phyloP scores from a whole-genome alignment of 2,888 invertebrate species.

The Lissonota sp. region DNA sequence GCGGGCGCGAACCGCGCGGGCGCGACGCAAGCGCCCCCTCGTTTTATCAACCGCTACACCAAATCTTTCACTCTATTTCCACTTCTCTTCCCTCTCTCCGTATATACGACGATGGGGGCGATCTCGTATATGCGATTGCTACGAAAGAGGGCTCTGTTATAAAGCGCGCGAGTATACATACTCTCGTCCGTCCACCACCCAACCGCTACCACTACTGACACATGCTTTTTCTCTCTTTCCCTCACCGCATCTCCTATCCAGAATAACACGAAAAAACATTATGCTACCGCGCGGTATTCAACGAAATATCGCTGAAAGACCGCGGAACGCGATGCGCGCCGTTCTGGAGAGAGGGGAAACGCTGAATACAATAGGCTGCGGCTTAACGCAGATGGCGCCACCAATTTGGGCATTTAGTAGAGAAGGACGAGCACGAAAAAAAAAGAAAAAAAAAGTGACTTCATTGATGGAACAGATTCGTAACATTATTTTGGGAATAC shows the following conservation, averaged over 20 bases:
- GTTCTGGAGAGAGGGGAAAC: slow-evolving; percentile 6
- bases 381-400: slow-evolving; percentile 9
- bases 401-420: slow-evolving; percentile 10
- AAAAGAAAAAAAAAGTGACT: neutral
- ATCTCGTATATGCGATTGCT: slow-evolving; percentile 57
- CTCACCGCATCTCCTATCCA: slow-evolving; percentile 38
- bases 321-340: neutral
- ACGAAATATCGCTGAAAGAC: slow-evolving; percentile 37
- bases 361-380: slow-evolving; percentile 10
- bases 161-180: slow-evolving; percentile 23
- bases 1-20: slow-evolving; percentile 57
- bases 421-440: neutral
- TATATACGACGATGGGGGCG: slow-evolving; percentile 32
- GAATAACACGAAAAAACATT: slow-evolving; percentile 60
- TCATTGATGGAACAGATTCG: neutral
- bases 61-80: slow-evolving; percentile 63
- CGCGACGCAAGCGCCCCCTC: slow-evolving; percentile 48
- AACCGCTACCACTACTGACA: slow-evolving; percentile 21
- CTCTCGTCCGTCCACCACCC: slow-evolving; percentile 25
- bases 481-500: slow-evolving; percentile 6
- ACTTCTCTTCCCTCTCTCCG: slow-evolving; percentile 33
- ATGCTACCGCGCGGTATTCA: slow-evolving; percentile 36
- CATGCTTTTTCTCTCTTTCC: neutral
- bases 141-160: slow-evolving; percentile 45
- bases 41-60: slow-evolving; percentile 54